Percentiles rank a stretch among this genome's conserved stretches.
These are phyloP conservation scores for Caenorhabditis inopinata DNA, from an alignment of 1,140 invertebrate genomes.

Conservation along the genomic window DNA sequence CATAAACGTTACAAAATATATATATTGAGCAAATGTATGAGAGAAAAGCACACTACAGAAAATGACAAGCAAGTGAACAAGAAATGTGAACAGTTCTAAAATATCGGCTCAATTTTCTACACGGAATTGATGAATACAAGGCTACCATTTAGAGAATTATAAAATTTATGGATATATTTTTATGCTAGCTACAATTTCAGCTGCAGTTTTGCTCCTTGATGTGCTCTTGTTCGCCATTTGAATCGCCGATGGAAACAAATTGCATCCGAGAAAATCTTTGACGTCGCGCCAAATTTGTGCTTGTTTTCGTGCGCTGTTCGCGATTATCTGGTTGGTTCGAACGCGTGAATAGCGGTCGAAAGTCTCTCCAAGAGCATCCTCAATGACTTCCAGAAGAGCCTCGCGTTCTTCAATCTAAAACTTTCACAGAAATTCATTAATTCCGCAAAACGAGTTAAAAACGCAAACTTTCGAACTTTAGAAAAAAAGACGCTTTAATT, in stretches of 20 bases:
- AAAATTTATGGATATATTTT: slow-evolving; percentile 41
- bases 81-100: too few relatives aligned
- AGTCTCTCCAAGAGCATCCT: slow-evolving; percentile 46
- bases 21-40: not conserved
- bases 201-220: not conserved
- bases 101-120: too few relatives aligned
- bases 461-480: too few relatives aligned
- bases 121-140: too few relatives aligned
- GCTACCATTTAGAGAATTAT: too few relatives aligned
- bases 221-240: slow-evolving; percentile 46
- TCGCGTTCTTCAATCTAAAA: slow-evolving; percentile 26
- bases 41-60: not conserved
- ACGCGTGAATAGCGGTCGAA: slow-evolving; percentile 47
- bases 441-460: too few relatives aligned
- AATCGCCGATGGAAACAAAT: slow-evolving; percentile 45
- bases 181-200: slow-evolving; percentile 41
- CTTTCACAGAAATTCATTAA: too few relatives aligned
- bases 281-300: slow-evolving; percentile 50
- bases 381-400: slow-evolving; percentile 21
- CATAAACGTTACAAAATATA: too few relatives aligned
- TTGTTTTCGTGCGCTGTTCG: slow-evolving; percentile 48
- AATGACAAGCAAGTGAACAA: not conserved
- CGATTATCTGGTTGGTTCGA: slow-evolving; percentile 47
- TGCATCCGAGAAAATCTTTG: slow-evolving; percentile 46
- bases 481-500: too few relatives aligned